Base-by-base conservation (phyloP, 2,113 vertebrate genomes). In the Hemiprocne comata region DNA sequence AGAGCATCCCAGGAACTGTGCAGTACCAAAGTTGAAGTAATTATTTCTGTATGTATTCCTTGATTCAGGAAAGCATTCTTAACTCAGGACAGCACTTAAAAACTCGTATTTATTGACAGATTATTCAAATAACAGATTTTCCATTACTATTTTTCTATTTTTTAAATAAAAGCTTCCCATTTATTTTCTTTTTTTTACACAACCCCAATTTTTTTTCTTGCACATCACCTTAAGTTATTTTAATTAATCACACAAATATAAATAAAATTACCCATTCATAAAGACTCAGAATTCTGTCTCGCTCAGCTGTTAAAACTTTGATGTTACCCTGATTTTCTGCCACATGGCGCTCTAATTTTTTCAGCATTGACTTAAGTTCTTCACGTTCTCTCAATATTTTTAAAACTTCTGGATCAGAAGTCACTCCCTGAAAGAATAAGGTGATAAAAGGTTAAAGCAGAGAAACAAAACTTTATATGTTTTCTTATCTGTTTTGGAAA, bases 301-400 rank as follows among this genome's bases (percentile, higher is more conserved):
- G 97, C 72, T 98, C 98, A 58, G 98, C 98, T 81, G 96, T 98
- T 86, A 98, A 98, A 94, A 99, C 98, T 90, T 98, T 98, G 61
- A 98, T 64, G 48, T 98, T 98, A 80, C 96, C 98, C 97, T 98
- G 98, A 92, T 98, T 98, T 98, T 99, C 98, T 91, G 98, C 97
- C 88, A 98, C 60, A 86, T 96, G 96, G 51, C 90, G 89, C 82
- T 99, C 95, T 53, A 98, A 97, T 89, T 98, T 98, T 94, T 98
- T 98, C 91, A 98, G 81, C 57, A 96, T 97, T 88, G 95, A 96
- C 85, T 97, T 98, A 85, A 98, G 90, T 60, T 98, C 97, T 95
- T 99, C 98, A 87, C 44, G 42, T 89, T 99, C 98, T 95, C 94
- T 97, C 55, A 97, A n/a, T 50, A 97, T 84, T 89, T 98, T 97